Evolutionary conservation across 2,888 invertebrate genomes (phyloP), one percentile per base, ranked within the genome.

Genomic region (Mythimna pallens): DNA sequence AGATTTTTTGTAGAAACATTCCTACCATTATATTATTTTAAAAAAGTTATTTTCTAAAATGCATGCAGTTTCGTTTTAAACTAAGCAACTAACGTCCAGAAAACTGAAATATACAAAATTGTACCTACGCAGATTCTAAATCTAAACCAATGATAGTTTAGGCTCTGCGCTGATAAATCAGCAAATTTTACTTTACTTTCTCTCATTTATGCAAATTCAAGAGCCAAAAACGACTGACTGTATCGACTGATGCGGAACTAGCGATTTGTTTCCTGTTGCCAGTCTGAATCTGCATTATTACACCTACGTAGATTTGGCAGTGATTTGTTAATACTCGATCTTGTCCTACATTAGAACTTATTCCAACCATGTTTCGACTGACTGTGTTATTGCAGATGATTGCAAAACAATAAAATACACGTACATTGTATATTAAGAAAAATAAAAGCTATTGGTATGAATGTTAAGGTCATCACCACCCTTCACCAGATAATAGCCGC

Each of bases 251-350:
- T n/a, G 52, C 64, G 64, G 54, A 76, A 64, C 54, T 54, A 14
- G 54, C 36, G 17, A 63, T 57, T 57, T 3, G 63, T 75, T 75
- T 47, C 14, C 47, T 80, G 43, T 75, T 64, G 58, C 62, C 74
- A 80, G 80, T 43, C 40, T 63, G 57, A 14, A 43, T 47, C 50
- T 74, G 63, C 20, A 43, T 47, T 58, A 58, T 63, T 73, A 52
- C 3, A 30, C 30, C 30, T 14, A 47, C 7, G 47, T 61, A 30
- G 40, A 64, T 76, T 76, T 80, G 63, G 64, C 64, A 81, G 65
- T 81, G 40, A 81, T 36, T 74, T 80, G 20, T 50, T 76, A n/a
- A 47, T 64, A 81, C 64, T 75, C n/a, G 81, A 14, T 58, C 76
- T 75, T 80, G 76, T 7, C 76, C 75, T 75, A 80, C 52, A 76